Evolutionary conservation across 2,888 invertebrate species (phyloP), one percentile per base, ranked within the genome.

Genomic region (Carterocephalus palaemon): DNA sequence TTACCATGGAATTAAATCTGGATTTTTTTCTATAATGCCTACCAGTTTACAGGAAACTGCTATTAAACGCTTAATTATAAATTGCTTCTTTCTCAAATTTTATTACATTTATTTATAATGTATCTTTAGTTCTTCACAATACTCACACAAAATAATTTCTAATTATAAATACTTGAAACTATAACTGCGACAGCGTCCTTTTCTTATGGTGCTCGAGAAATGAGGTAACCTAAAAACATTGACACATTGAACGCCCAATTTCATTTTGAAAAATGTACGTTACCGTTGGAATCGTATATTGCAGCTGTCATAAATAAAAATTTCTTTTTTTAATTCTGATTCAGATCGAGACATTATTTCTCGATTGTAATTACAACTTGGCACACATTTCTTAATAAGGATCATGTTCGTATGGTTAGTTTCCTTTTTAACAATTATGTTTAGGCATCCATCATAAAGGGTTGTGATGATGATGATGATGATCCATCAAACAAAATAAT

Each of bases 401-500:
- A 57, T 61, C 53, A 15, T 29, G 46, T 28, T 28, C 26, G 12
- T 26, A 31, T 22, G 39, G 19, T 28, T 48, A 38, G 32, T 54
- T 57, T 53, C 57, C 60, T 53, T 70, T 67, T 70, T 69, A 64
- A 61, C 56, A 61, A 51, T 46, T 15, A 26, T 22, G 13, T 8
- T 16, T 9, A 32, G n/a, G n/a, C n/a, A 28, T 43, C 43, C 22
- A 20, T 28, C 24, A 9, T 10, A 26, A 20, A 6, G 10, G 15
- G n/a, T 16, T 16, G 6, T n/a, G 19, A 20, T 31, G 4, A 28
- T 23, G 12, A 28, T 38, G 8, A 38, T 10, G 10, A 16, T 13
- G 13, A 8, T 31, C 15, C 7, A 31, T 16, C 20, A 19, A 20
- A n/a, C n/a, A n/a, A n/a, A n/a, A n/a, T n/a, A n/a, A n/a, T n/a